Percentiles rank a stretch among this genome's conserved stretches.
phyloP scores from a whole-genome alignment of 2,113 vertebrate species.

The Atrichornis clamosus region DNA sequence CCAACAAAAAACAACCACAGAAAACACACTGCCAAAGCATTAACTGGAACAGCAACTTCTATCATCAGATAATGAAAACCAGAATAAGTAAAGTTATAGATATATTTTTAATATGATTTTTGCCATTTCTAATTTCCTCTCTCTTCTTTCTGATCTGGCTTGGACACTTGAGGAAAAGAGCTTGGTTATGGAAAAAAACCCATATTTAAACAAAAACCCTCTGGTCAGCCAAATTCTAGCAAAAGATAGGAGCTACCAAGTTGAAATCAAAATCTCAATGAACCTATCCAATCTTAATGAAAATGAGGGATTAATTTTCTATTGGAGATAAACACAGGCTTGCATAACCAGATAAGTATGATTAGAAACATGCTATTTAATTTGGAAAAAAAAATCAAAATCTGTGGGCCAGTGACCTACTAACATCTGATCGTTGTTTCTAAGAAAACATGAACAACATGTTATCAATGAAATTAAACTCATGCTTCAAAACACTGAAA shows the following conservation, averaged over 20 bases:
- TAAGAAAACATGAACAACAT: not conserved
- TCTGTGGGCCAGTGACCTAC: not conserved
- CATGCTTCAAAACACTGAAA: not conserved
- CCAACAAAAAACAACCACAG: not conserved
- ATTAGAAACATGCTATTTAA: not conserved
- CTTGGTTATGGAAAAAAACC: not conserved
- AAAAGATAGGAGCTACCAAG: not conserved
- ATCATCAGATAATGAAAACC: not conserved
- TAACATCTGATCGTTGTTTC: not conserved
- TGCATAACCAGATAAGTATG: not conserved
- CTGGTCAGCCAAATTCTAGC: not conserved
- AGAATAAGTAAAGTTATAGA: not conserved
- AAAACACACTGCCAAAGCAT: not conserved
- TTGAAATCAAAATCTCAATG: not conserved
- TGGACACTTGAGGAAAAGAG: not conserved
- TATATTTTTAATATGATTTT: not conserved
- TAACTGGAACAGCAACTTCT: not conserved
- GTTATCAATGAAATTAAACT: not conserved
- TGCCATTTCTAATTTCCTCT: not conserved
- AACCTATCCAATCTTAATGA: not conserved
- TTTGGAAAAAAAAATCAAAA: not conserved
- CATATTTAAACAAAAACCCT: not conserved
- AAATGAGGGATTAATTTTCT: not conserved
- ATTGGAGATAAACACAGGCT: not conserved
- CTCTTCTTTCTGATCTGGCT: not conserved